Conservation (phyloP, 2,888 invertebrate species). For the Siphlonurus alternatus region DNA sequence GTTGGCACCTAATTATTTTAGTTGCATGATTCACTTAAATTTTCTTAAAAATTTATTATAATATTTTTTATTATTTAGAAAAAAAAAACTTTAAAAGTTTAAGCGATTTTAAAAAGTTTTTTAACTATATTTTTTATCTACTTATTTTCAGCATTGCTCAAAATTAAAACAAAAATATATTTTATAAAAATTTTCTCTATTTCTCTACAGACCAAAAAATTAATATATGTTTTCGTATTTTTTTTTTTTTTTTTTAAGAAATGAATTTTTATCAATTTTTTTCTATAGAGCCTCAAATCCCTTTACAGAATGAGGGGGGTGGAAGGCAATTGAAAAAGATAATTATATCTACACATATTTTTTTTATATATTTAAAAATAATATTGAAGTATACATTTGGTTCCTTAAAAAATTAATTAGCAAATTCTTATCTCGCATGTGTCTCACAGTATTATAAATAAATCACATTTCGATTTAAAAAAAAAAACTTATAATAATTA, state of each 20-base stretch:
- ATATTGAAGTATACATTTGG: too few relatives aligned
- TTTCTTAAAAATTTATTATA: background rate
- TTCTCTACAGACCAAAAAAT: background rate
- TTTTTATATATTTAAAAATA: too few relatives aligned
- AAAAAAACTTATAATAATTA: too few relatives aligned
- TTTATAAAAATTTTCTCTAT: too few relatives aligned
- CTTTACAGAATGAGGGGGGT: conserved; percentile 1
- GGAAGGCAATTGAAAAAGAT: background rate
- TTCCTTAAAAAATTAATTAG: too few relatives aligned
- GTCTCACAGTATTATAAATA: too few relatives aligned
- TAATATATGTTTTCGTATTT: background rate
- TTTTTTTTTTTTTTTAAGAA: background rate
- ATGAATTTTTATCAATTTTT: background rate
- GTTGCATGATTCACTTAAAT: background rate
- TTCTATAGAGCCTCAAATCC: background rate
- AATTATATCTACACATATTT: too few relatives aligned
- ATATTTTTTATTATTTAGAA: background rate
- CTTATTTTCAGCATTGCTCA: background rate
- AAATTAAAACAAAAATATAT: too few relatives aligned
- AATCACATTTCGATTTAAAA: too few relatives aligned
- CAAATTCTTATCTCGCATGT: background rate
- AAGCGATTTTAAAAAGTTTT: background rate
- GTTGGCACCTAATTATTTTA: background rate
- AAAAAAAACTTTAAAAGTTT: background rate
- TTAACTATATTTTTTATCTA: background rate